Evolutionary conservation across 2,113 vertebrate species (phyloP).

Genomic region (Nestor notabilis): DNA sequence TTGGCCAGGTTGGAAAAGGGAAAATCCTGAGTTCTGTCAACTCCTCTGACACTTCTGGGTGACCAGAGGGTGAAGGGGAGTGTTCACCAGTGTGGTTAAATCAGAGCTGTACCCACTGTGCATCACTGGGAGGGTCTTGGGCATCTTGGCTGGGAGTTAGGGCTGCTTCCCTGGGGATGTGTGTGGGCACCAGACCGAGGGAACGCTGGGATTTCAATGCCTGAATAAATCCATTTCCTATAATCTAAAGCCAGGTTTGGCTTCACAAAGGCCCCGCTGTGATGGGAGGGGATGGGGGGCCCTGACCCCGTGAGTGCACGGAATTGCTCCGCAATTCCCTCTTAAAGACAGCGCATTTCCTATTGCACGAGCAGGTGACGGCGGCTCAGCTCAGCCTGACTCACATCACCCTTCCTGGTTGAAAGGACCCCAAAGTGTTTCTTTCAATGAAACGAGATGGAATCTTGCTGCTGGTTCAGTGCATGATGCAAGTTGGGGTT

Average conservation of each 20-base stretch:
- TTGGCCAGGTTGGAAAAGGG: neutral
- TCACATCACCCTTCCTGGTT: neutral
- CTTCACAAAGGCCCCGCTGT: neutral
- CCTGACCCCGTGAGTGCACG: accelerated
- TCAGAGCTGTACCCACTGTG: neutral
- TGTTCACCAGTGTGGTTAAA: accelerated
- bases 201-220: neutral
- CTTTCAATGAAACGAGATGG: neutral
- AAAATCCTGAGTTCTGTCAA: neutral
- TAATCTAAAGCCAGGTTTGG: neutral
- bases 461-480: neutral
- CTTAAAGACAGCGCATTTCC: accelerated
- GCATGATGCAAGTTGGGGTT: neutral
- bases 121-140: too few species aligned
- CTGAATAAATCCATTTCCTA: neutral
- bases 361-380: accelerated
- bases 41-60: neutral
- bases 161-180: neutral
- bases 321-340: neutral
- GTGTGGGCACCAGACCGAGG: neutral
- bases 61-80: neutral
- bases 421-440: neutral
- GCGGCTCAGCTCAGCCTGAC: neutral
- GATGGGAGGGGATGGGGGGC: neutral
- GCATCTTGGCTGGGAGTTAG: neutral